Conservation (phyloP, 1,140 invertebrate species). For the Acromyrmex echinatior region DNA sequence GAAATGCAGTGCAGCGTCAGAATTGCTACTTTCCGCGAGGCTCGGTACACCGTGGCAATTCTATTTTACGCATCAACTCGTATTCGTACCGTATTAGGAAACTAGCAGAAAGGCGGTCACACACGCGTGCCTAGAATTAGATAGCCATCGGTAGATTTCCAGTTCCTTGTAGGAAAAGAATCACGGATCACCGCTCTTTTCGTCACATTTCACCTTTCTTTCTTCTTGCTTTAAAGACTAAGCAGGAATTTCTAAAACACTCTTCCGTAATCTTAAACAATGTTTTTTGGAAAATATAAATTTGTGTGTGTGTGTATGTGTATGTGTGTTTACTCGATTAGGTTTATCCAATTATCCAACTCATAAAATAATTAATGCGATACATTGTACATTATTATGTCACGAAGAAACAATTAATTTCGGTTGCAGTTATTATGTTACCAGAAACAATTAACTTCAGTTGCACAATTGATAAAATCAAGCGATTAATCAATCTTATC, state of each 20-base stretch:
- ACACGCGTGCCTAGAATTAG: conserved; percentile 43
- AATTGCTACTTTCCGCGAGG: conserved; percentile 44
- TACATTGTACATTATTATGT: neutral
- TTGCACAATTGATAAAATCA: neutral
- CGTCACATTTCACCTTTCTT: conserved; percentile 35
- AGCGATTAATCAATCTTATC: neutral
- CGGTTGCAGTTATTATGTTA: no score
- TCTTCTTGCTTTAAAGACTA: neutral
- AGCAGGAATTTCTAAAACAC: neutral
- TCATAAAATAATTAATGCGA: conserved; percentile 9
- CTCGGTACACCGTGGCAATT: conserved; percentile 58
- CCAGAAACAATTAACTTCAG: neutral
- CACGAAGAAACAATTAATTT: neutral
- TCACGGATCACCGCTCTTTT: conserved; percentile 15
- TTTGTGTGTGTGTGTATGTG: no score
- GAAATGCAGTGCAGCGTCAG: conserved; percentile 3
- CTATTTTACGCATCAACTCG: conserved; percentile 68
- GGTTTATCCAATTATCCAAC: neutral
- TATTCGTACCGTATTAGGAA: conserved; percentile 73
- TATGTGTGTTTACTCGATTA: neutral
- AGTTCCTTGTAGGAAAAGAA: conserved; percentile 30
- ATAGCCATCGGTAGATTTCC: conserved; percentile 51
- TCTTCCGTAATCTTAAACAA: neutral
- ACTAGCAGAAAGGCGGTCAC: conserved; percentile 69
- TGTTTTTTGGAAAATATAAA: neutral